These are phyloP conservation scores for Agrotis exclamationis DNA, from an alignment of 2,888 invertebrate species.

Conservation along the genomic window DNA sequence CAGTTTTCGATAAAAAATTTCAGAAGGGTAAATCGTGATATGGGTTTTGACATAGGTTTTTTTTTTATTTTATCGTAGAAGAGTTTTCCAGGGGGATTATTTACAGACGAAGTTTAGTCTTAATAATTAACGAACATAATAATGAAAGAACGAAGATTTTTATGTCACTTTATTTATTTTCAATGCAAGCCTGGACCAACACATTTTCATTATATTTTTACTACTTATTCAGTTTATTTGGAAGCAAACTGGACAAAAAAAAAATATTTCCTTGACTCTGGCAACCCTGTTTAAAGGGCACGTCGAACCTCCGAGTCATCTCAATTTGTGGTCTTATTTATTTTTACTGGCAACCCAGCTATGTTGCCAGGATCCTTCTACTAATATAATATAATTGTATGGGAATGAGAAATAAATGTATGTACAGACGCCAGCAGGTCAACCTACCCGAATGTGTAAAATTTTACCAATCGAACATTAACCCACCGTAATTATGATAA, in stretches of 20 bases:
- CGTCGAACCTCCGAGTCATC: slow-evolving; percentile 65
- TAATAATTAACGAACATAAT: too few species aligned
- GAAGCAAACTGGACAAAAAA: slow-evolving; percentile 29
- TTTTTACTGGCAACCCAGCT: slow-evolving; percentile 60
- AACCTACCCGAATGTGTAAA: too few species aligned
- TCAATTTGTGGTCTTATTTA: slow-evolving; percentile 67
- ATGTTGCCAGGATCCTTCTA: slow-evolving; percentile 44
- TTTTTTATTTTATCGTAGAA: too few species aligned
- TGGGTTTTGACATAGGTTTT: too few species aligned
- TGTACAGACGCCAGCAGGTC: too few species aligned
- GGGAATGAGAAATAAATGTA: slow-evolving; percentile 21
- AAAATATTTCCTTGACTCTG: slow-evolving; percentile 46
- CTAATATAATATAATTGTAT: slow-evolving; percentile 55
- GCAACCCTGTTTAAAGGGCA: slow-evolving; percentile 62
- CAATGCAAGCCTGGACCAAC: not conserved
- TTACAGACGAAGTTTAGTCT: too few species aligned
- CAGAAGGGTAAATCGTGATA: too few species aligned
- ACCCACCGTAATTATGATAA: too few species aligned
- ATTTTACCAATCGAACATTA: too few species aligned
- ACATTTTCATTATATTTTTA: slow-evolving; percentile 29
- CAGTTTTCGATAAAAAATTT: too few species aligned
- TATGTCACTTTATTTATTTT: slow-evolving; percentile 22
- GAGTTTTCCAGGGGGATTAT: too few species aligned
- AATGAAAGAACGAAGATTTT: not conserved
- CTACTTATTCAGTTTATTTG: slow-evolving; percentile 38